Evolutionary conservation across 2,888 invertebrate species (phyloP).

Genomic region (Eristalis pertinax): DNA sequence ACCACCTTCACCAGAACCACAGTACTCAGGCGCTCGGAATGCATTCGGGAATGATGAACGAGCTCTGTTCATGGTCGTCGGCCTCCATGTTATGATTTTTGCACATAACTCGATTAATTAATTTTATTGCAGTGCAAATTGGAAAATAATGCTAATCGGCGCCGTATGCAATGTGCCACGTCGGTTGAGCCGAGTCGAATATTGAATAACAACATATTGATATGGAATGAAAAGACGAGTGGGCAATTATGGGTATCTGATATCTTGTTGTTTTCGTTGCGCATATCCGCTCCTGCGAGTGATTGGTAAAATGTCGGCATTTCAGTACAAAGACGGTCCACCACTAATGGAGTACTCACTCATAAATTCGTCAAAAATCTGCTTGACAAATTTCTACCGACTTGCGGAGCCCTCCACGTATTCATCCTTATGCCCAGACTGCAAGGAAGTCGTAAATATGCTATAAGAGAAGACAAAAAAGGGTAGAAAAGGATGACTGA

Average conservation of each 20-base stretch:
- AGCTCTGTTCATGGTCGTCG: slow-evolving; percentile 52
- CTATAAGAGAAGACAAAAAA: background rate
- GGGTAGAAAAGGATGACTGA: slow-evolving; percentile 44
- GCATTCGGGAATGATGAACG: slow-evolving; percentile 9
- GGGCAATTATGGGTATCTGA: slow-evolving; percentile 25
- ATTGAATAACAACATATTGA: slow-evolving; percentile 49
- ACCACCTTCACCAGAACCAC: slow-evolving; percentile 1
- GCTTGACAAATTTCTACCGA: slow-evolving; percentile 73
- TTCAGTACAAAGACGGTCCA: slow-evolving; percentile 19
- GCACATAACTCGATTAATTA: slow-evolving; percentile 63
- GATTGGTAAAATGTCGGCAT: slow-evolving; percentile 40
- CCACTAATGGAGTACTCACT: slow-evolving; percentile 23
- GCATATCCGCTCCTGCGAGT: slow-evolving; percentile 8
- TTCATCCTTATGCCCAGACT: background rate
- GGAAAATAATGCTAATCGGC: slow-evolving; percentile 61
- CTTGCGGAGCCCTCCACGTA: slow-evolving; percentile 9
- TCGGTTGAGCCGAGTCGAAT: slow-evolving; percentile 27
- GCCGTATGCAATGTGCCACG: slow-evolving; percentile 52
- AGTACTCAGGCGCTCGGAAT: background rate
- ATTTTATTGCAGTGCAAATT: slow-evolving; percentile 62
- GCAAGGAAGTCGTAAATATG: slow-evolving; percentile 62
- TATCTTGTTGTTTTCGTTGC: slow-evolving; percentile 34
- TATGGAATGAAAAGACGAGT: slow-evolving; percentile 25
- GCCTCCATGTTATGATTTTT: slow-evolving; percentile 40
- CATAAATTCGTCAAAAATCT: slow-evolving; percentile 72